These are phyloP conservation scores for Bambusicola thoracicus DNA, from an alignment of 2,113 vertebrate genomes.

Conservation along the genomic window DNA sequence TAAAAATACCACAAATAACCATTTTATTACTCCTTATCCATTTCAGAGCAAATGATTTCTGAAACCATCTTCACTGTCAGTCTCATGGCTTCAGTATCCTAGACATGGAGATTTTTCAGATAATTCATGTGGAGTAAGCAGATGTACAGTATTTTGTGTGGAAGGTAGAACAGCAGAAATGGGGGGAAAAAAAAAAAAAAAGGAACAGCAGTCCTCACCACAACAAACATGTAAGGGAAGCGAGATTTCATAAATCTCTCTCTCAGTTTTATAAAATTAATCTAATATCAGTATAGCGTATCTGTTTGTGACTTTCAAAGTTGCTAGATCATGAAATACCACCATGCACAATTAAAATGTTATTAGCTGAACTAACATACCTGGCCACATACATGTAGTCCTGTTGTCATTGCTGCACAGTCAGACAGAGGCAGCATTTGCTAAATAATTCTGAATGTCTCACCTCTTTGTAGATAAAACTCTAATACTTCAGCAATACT, in stretches of 20 bases:
- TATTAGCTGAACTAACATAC: neutral
- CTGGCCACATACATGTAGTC: neutral
- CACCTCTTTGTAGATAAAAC: neutral
- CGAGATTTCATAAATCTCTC: neutral
- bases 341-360: neutral
- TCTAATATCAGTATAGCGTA: neutral
- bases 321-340: neutral
- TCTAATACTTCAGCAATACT: fast-evolving
- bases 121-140: neutral
- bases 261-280: neutral
- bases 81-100: neutral
- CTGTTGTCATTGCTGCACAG: neutral
- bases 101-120: neutral
- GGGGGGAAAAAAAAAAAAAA: no score
- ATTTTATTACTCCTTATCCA: neutral
- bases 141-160: neutral
- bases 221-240: neutral
- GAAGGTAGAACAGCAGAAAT: fast-evolving
- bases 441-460: neutral
- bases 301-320: neutral
- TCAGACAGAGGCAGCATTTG: neutral
- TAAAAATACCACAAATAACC: no score
- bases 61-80: neutral
- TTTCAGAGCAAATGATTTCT: neutral
- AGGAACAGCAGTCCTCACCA: neutral